These are phyloP conservation scores for Aphidoletes aphidimyza DNA, from an alignment of 2,888 invertebrate genomes.

Conservation along the genomic window DNA sequence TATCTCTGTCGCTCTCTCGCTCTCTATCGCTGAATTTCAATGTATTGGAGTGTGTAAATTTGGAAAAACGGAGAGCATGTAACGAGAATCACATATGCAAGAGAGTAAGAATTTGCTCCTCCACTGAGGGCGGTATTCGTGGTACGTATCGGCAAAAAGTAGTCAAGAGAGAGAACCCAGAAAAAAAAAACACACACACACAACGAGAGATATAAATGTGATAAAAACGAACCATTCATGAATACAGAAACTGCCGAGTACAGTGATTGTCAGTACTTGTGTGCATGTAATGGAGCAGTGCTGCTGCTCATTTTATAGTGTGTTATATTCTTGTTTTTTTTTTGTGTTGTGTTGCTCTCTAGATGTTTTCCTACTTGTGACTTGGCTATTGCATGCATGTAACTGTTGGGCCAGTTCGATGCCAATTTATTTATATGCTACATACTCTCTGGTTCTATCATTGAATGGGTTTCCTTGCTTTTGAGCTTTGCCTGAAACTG, in stretches of 20 bases:
- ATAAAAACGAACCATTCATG: conserved; percentile 13
- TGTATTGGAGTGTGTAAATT: not conserved
- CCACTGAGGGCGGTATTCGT: conserved; percentile 35
- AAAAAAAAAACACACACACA: too few species aligned
- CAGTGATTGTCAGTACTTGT: not conserved
- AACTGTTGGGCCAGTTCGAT: not conserved
- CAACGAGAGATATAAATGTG: conserved; percentile 7
- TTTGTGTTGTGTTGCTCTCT: not conserved
- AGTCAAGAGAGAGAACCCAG: too few species aligned
- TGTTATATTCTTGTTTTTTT: not conserved
- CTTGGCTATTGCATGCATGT: not conserved
- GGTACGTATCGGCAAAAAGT: conserved; percentile 11
- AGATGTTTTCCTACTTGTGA: conserved; percentile 21
- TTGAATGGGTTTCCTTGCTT: not conserved
- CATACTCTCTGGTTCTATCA: not conserved
- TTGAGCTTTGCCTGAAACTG: not conserved
- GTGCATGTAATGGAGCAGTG: not conserved
- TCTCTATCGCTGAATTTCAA: too few species aligned
- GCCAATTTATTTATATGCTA: conserved; percentile 3
- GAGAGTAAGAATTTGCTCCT: too few species aligned
- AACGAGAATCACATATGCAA: not conserved
- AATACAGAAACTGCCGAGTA: not conserved
- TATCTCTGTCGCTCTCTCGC: too few species aligned
- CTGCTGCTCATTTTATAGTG: too few species aligned
- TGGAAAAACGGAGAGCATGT: conserved; percentile 1